phyloP scores from a whole-genome alignment of 2,113 vertebrate genomes.

The Hepsetus odoe region DNA sequence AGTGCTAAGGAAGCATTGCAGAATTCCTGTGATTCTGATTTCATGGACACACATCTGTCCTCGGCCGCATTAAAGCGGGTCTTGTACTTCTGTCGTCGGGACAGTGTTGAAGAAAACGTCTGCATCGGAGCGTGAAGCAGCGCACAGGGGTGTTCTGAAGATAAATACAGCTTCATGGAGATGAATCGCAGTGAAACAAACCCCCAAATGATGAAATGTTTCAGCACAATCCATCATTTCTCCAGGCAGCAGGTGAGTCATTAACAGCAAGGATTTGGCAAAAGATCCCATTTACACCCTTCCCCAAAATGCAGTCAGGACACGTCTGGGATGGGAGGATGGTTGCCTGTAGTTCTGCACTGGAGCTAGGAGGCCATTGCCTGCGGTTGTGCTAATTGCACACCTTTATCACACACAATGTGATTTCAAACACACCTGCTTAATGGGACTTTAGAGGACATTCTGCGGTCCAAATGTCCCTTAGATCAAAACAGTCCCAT shows the following conservation, averaged over 20 bases:
- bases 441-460: no score
- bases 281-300: no score
- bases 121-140: constrained; percentile 20
- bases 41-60: constrained; percentile 48
- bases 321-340: no score
- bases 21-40: constrained; percentile 29
- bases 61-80: constrained; percentile 20
- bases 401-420: no score
- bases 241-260: neutral
- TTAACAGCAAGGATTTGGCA: neutral
- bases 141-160: neutral
- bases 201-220: neutral
- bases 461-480: no score
- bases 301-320: no score
- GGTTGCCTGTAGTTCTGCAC: no score
- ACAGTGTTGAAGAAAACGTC: constrained; percentile 27
- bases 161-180: neutral
- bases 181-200: neutral
- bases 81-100: constrained; percentile 25
- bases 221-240: neutral
- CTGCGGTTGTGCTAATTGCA: no score
- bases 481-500: no score
- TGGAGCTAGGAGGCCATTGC: no score
- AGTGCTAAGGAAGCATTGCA: constrained; percentile 41
- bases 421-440: no score